Evolutionary conservation across 2,888 invertebrate genomes (phyloP).

Genomic region (Drosophila colorata): DNA sequence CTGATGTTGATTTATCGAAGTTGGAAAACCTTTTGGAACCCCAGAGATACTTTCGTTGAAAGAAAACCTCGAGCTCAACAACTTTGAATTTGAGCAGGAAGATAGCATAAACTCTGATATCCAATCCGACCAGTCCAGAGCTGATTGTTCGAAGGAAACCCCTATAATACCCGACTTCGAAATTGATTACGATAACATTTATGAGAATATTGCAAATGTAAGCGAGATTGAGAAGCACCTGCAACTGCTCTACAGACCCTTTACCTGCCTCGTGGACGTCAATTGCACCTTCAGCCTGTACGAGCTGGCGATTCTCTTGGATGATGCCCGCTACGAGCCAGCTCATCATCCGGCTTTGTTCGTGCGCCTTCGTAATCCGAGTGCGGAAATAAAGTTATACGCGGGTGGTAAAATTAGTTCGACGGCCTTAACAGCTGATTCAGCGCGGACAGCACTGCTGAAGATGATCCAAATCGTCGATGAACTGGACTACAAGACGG

Average conservation of each 20-base stretch:
- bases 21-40: conserved; percentile 12
- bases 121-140: neutral
- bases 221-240: conserved; percentile 48
- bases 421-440: conserved; percentile 38
- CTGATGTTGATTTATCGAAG: neutral
- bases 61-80: neutral
- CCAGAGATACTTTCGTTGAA: conserved; percentile 7
- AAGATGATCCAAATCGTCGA: conserved; percentile 50
- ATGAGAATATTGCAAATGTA: conserved; percentile 35
- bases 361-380: conserved; percentile 44
- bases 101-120: neutral
- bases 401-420: conserved; percentile 46
- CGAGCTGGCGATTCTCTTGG: conserved; percentile 56
- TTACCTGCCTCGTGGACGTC: conserved; percentile 54
- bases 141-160: neutral
- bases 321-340: conserved; percentile 57
- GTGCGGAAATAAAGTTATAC: conserved; percentile 45
- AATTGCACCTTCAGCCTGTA: conserved; percentile 47
- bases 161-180: conserved; percentile 29
- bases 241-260: conserved; percentile 61
- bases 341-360: conserved; percentile 49
- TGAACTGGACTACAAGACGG: conserved; percentile 53
- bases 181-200: conserved; percentile 56
- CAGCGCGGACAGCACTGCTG: conserved; percentile 41
- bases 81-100: neutral